Percentiles rank a stretch among this genome's conserved stretches.
Evolutionary conservation across 2,888 invertebrate genomes (phyloP).

Genomic region (Deilephila elpenor): DNA sequence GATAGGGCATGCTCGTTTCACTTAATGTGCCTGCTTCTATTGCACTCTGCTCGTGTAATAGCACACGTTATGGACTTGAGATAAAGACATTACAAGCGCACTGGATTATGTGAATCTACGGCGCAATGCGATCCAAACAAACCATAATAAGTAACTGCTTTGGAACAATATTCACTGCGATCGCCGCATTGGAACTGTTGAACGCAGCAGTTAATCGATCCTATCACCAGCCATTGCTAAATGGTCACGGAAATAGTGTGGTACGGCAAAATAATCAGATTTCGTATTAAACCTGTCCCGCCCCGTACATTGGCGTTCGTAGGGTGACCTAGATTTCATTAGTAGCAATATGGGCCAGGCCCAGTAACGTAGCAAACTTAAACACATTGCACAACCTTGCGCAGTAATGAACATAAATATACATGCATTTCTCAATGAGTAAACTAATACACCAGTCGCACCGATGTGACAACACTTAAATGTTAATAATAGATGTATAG

Average conservation of each 20-base stretch:
- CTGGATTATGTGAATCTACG: constrained; percentile 21
- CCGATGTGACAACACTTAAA: constrained; percentile 1
- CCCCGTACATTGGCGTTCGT: neutral
- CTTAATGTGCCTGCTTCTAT: constrained; percentile 61
- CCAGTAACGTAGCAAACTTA: constrained; percentile 4
- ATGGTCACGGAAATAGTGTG: neutral
- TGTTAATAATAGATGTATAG: neutral
- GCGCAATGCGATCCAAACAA: constrained; percentile 11
- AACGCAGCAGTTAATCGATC: neutral
- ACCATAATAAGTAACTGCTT: constrained; percentile 17
- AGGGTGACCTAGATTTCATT: constrained; percentile 9
- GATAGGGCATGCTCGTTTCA: constrained; percentile 69
- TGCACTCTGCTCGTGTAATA: constrained; percentile 56
- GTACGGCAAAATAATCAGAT: neutral
- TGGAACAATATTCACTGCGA: neutral
- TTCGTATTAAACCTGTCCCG: neutral
- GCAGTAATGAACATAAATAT: constrained; percentile 11
- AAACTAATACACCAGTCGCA: neutral
- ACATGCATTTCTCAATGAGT: constrained; percentile 19
- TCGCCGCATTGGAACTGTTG: neutral
- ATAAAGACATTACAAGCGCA: constrained; percentile 38
- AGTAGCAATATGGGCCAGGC: constrained; percentile 7
- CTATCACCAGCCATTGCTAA: neutral
- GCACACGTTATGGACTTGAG: constrained; percentile 50
- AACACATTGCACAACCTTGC: neutral